Evolutionary conservation across 2,888 invertebrate species (phyloP).

Genomic region (Thereva unica): DNA sequence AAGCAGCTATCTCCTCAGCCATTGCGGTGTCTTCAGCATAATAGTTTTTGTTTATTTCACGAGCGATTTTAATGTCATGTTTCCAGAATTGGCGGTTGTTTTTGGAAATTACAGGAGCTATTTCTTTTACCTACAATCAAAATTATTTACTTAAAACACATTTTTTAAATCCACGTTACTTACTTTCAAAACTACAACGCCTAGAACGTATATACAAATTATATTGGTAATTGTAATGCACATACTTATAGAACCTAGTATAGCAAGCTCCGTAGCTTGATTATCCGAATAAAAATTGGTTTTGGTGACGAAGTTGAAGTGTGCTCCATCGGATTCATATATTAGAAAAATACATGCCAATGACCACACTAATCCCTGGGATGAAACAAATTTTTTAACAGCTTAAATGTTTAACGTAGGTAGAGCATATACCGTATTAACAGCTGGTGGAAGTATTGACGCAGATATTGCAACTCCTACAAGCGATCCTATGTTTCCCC

Average conservation of each 20-base stretch:
- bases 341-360: constrained; percentile 63
- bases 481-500: constrained; percentile 76
- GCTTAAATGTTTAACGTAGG: not conserved
- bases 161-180: constrained; percentile 3
- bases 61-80: constrained; percentile 65
- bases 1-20: constrained; percentile 52
- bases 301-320: constrained; percentile 57
- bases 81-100: constrained; percentile 65
- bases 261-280: constrained; percentile 65
- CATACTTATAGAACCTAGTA: constrained; percentile 70
- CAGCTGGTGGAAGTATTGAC: constrained; percentile 77
- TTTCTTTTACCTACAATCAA: constrained; percentile 62
- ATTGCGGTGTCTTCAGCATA: constrained; percentile 52
- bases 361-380: constrained; percentile 68
- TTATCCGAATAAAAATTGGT: constrained; percentile 63
- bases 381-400: constrained; percentile 29
- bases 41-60: constrained; percentile 62
- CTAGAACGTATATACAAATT: constrained; percentile 71
- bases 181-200: constrained; percentile 72
- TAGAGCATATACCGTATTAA: constrained; percentile 67
- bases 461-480: constrained; percentile 84
- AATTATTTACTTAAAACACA: not conserved
- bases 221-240: constrained; percentile 75
- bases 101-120: constrained; percentile 62
- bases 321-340: constrained; percentile 58